Conservation (phyloP, 2,797 vertebrate species). For the Smutsia temminckii region DNA sequence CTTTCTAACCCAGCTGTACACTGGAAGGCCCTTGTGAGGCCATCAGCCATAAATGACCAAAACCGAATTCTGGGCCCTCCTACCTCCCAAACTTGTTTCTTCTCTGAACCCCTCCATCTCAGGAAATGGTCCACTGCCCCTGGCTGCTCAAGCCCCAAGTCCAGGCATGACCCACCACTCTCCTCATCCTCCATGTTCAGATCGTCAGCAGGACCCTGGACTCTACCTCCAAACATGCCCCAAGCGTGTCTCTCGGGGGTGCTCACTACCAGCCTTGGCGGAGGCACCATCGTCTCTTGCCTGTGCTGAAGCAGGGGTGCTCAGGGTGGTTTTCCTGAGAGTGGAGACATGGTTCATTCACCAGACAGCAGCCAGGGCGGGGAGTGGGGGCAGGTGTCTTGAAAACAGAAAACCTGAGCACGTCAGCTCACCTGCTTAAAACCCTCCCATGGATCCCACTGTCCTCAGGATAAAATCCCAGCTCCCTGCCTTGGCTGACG, state of each 20-base stretch:
- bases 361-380: background rate
- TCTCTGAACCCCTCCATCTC: background rate
- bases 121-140: accelerated
- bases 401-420: background rate
- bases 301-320: accelerated
- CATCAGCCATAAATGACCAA: accelerated
- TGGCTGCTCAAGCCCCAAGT: too few relatives aligned
- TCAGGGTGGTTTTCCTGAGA: accelerated
- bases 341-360: background rate
- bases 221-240: background rate
- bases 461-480: background rate
- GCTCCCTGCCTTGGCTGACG: background rate
- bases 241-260: background rate
- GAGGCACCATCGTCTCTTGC: background rate
- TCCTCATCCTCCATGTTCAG: background rate
- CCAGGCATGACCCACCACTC: accelerated
- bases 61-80: background rate
- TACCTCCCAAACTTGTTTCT: background rate
- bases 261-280: accelerated
- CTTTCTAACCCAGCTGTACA: background rate
- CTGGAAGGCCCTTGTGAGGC: accelerated
- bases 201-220: background rate
- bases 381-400: background rate
- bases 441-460: accelerated
- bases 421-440: background rate